Evolutionary conservation across 2,888 invertebrate genomes (phyloP), one percentile per base, ranked within the genome.

Genomic region (Heliconius cydno): DNA sequence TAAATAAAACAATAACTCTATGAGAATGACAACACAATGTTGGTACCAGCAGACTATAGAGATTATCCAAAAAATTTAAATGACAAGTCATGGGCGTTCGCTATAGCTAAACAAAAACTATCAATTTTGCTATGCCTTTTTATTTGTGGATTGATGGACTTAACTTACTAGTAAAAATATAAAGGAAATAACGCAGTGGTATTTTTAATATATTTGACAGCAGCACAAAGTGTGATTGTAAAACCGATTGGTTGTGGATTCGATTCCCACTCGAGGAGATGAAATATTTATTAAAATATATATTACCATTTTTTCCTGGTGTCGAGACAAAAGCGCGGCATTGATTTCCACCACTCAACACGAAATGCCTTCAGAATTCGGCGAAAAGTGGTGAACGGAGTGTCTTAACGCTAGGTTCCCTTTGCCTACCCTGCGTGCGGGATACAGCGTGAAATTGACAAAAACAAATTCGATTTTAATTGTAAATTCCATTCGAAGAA

Each of bases 1-100:
- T 66, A 66, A 41, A 46, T 65, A 46, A 75, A 65, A 60, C 73
- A n/a, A 73, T 38, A 34, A 38, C 19, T 38, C 57, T 34, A 25
- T 19, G 34, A 34, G 57, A 60, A 60, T 60, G 9, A 38, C n/a
- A n/a, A 15, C 34, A 10, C 28, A 70, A n/a, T 57, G n/a, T 12
- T 28, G 52, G 57, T 73, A 38, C 73, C n/a, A 30, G 1, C 68
- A 68, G 9, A 46, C 41, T 68, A 41, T 38, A 13, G 22, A 68
- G 68, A 68, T n/a, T 70, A 70, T 46, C 25, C 25, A 41, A 41
- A 70, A 38, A 41, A 3, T 15, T 28, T 19, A 41, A 41, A 15
- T 70, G 15, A 41, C 13, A 41, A 41, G 7, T 70, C 41, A 70
- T 46, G 41, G 70, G 70, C 46, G 25, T 4, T 38, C 22, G 38